Conservation (phyloP, 2,113 vertebrate species). For the Hippocampus comes region DNA sequence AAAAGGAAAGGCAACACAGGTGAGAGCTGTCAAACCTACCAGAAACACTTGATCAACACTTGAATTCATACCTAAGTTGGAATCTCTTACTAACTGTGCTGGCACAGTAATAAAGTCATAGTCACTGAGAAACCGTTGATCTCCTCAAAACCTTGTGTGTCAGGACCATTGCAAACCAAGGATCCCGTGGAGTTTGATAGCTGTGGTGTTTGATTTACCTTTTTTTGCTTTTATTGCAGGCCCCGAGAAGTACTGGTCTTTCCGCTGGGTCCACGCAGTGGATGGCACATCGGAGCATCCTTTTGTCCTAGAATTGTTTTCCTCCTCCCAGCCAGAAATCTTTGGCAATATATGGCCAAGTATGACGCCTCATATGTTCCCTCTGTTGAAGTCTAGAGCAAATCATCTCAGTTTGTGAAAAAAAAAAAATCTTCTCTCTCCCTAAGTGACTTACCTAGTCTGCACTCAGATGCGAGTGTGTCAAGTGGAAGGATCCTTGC, state of each 20-base stretch:
- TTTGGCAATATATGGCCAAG: constrained; percentile 86
- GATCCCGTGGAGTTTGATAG: background rate
- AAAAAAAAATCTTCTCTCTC: background rate
- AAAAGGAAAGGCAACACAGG: constrained; percentile 76
- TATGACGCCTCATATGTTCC: constrained; percentile 48
- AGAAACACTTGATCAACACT: background rate
- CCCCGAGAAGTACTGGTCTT: constrained; percentile 84
- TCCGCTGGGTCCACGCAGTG: constrained; percentile 85
- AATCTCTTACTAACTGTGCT: too few relatives aligned
- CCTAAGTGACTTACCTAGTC: constrained; percentile 78
- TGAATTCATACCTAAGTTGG: too few relatives aligned
- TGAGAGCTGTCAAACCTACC: constrained; percentile 13
- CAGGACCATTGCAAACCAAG: too few relatives aligned
- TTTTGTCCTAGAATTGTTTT: constrained; percentile 89
- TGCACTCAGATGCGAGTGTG: constrained; percentile 91
- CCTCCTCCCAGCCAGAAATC: constrained; percentile 87
- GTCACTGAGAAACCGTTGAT: background rate
- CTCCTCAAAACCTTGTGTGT: background rate
- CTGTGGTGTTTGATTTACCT: background rate
- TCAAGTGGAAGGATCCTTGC: constrained; percentile 58
- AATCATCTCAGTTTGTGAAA: background rate
- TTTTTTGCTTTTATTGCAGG: constrained; percentile 54
- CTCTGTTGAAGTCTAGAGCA: background rate
- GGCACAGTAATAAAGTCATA: too few relatives aligned
- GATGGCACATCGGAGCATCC: constrained; percentile 82